Percentiles rank a stretch among this genome's conserved stretches.
Conservation (phyloP, 2,888 invertebrate species). For the Eupithecia pulchellata region DNA sequence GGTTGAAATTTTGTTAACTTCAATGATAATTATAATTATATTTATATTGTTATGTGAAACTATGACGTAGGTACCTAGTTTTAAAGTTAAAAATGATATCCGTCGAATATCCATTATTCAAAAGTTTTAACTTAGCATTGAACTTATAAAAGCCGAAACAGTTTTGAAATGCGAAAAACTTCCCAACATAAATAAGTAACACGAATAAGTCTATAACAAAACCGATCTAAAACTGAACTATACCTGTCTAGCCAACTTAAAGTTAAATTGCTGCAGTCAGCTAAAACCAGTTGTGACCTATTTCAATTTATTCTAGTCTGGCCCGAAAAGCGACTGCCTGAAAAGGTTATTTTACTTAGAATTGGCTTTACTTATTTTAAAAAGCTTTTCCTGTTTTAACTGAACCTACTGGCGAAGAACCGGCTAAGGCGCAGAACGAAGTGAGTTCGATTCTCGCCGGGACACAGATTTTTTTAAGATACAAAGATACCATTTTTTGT, state of each 20-base stretch:
- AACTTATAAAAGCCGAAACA: background rate
- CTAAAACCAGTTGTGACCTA: conserved; percentile 26
- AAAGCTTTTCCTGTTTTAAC: background rate
- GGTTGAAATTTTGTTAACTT: background rate
- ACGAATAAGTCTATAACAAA: background rate
- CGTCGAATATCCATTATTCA: background rate
- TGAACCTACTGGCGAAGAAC: background rate
- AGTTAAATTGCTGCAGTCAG: conserved; percentile 24
- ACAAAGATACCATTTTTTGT: background rate
- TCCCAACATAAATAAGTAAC: background rate
- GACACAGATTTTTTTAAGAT: background rate
- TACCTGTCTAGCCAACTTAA: conserved; percentile 21
- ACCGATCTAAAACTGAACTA: background rate
- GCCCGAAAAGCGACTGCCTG: conserved; percentile 11
- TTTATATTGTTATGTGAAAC: background rate
- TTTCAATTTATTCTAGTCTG: conserved; percentile 27
- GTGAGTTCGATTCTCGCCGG: background rate
- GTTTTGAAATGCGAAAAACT: background rate
- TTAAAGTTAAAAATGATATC: conserved; percentile 1
- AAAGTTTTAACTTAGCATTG: background rate
- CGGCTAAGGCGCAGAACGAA: background rate
- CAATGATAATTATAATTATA: background rate
- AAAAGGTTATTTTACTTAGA: background rate
- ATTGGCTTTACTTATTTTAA: background rate
- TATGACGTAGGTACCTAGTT: background rate